Base-by-base conservation (phyloP, 2,888 invertebrate species). In the Ornithoptera priamus region DNA sequence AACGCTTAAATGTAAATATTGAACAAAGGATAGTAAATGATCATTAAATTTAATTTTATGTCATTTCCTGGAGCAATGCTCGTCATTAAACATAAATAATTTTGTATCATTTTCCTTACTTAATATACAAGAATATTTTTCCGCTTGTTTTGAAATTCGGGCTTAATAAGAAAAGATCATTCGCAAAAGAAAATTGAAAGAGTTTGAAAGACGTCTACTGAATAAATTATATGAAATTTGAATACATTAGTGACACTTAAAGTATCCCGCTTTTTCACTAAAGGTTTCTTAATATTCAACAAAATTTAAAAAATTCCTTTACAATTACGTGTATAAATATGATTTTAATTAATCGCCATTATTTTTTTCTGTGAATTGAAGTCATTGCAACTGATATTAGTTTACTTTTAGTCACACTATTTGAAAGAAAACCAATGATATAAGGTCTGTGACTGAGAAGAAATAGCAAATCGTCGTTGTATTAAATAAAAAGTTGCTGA, bases 201-300 rank as follows among this genome's bases (percentile, higher is more conserved):
- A 66, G 65, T 62, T 66, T 66, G 50, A 69, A 66, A 58, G 69
- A 69, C 62, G 50, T 22, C 46, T 66, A 62, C 50, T 36, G 69
- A 66, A 69, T 69, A 69, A 69, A 69, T 66, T 69, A 66, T 62
- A 36, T 57, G 62, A 57, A 65, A 69, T 69, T 69, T 66, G 62
- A 69, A 69, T 66, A 69, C 69, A 65, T 66, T 69, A 62, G 50
- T 20, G 58, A 50, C 69, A 62, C 12, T 58, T 62, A 57, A 66
- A 69, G 46, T 57, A 66, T 58, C 22, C 17, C 50, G n/a, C 58
- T 50, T 46, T 50, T 30, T 20, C 46, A 17, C 57, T 5, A 18
- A 50, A 50, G 50, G 0, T 18, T 18, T 50, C 50, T 50, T 17
- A 2, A 5, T 50, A 17, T 50, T 50, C 18, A 15, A 17, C 18